phyloP scores from a whole-genome alignment of 1,140 invertebrate species.

The Thaumetopoea pityocampa region DNA sequence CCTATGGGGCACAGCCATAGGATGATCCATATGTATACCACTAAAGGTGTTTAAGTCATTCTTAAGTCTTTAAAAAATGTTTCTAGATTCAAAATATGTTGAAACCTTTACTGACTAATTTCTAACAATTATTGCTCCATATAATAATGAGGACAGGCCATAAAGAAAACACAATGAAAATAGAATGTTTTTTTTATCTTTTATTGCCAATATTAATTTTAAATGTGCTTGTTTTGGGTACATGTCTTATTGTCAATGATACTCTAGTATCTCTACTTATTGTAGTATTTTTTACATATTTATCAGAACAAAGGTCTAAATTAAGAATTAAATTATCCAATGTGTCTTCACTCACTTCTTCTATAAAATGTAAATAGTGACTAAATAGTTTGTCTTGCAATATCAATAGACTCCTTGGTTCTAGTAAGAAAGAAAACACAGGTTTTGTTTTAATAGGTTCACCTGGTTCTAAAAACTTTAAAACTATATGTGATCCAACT shows the following conservation, averaged over 20 bases:
- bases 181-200: constrained; percentile 64
- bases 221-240: constrained; percentile 85
- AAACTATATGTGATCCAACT: constrained; percentile 91
- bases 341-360: constrained; percentile 83
- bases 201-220: constrained; percentile 84
- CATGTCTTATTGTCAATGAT: constrained; percentile 95
- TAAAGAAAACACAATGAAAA: no score
- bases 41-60: no score
- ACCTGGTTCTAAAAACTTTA: constrained; percentile 87
- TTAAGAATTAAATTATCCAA: constrained; percentile 84
- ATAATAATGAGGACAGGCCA: no score
- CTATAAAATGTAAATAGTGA: constrained; percentile 93
- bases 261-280: constrained; percentile 84
- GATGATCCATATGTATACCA: no score
- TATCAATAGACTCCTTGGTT: constrained; percentile 92
- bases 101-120: no score
- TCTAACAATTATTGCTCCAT: no score
- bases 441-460: constrained; percentile 29
- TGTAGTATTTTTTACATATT: constrained; percentile 75
- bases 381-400: constrained; percentile 90
- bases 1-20: no score
- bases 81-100: no score
- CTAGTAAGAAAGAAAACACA: constrained; percentile 85
- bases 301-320: constrained; percentile 77
- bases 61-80: no score